Conservation (phyloP, 1,140 invertebrate genomes). For the Sipha flava region DNA sequence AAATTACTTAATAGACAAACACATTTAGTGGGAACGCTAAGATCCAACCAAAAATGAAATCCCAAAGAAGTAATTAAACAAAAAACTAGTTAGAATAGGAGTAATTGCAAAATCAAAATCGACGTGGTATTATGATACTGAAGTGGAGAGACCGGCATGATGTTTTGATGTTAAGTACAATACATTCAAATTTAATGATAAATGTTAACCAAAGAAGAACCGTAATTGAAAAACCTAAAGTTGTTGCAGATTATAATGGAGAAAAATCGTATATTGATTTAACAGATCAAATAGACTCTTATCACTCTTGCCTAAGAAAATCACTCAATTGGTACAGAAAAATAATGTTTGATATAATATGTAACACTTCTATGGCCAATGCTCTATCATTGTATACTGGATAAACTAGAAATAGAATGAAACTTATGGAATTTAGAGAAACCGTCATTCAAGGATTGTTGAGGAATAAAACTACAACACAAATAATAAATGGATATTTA, state of each 20-base stretch:
- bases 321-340: background rate
- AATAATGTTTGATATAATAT: background rate
- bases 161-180: constrained; percentile 37
- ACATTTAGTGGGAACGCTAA: constrained; percentile 34
- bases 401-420: too few relatives aligned
- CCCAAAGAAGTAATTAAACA: constrained; percentile 24
- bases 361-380: background rate
- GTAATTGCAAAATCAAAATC: constrained; percentile 21
- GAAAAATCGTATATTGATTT: constrained; percentile 42
- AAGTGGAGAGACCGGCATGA: constrained; percentile 39
- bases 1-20: background rate
- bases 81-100: constrained; percentile 29
- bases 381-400: background rate
- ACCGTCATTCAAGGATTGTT: too few relatives aligned
- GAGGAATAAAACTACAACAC: too few relatives aligned
- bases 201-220: background rate
- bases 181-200: constrained; percentile 28
- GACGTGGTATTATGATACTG: constrained; percentile 35
- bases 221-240: constrained; percentile 38
- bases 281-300: background rate
- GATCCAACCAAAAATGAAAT: constrained; percentile 33
- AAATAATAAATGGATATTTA: too few relatives aligned
- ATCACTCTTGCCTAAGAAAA: background rate
- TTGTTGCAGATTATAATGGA: constrained; percentile 43
- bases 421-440: too few relatives aligned